Percentiles rank a stretch among this genome's conserved stretches.
Evolutionary conservation across 2,113 vertebrate species (phyloP).

Genomic region (Otocyon megalotis): DNA sequence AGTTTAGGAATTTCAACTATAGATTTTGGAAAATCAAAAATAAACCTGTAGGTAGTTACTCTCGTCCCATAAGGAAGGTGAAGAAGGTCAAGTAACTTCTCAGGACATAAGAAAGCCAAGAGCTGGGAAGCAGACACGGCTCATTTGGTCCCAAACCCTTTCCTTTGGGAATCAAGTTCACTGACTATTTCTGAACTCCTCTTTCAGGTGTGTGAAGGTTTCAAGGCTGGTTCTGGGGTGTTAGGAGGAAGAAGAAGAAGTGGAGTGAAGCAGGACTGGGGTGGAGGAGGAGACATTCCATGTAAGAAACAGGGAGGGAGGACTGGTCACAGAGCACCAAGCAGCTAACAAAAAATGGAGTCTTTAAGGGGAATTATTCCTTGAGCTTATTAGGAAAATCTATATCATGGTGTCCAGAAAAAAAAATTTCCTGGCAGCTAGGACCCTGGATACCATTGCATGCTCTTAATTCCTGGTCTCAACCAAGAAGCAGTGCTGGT

Average conservation of each 20-base stretch:
- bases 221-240: not conserved
- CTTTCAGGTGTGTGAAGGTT: not conserved
- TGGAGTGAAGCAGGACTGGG: not conserved
- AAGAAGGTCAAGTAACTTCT: not conserved
- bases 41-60: not conserved
- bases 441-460: not conserved
- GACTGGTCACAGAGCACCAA: not conserved
- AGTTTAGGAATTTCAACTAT: not conserved
- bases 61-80: not conserved
- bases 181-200: not conserved
- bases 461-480: not conserved
- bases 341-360: not conserved
- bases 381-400: not conserved
- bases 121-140: not conserved
- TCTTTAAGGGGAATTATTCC: not conserved
- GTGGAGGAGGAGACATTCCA: no score
- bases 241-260: not conserved
- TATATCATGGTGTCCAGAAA: not conserved
- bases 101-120: not conserved
- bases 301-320: not conserved
- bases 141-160: not conserved
- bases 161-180: not conserved
- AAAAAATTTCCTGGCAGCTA: not conserved
- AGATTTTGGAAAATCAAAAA: not conserved
- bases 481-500: not conserved